These are phyloP conservation scores for Paguma larvata DNA, from an alignment of 2,797 vertebrate genomes.

Conservation along the genomic window DNA sequence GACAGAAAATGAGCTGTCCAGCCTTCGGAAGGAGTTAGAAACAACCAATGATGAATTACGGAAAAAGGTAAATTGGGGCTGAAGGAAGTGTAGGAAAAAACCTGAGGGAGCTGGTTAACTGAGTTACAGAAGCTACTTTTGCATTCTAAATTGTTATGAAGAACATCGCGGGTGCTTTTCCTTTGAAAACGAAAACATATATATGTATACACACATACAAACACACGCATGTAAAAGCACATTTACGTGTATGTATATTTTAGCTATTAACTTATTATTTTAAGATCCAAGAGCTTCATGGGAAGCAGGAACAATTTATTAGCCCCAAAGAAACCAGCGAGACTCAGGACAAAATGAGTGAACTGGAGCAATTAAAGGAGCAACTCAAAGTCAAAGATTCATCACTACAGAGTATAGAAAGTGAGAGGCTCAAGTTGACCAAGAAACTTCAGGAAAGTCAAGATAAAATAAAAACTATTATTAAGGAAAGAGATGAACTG, in stretches of 20 bases:
- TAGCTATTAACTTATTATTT: conserved; percentile 12
- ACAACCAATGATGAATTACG: conserved; percentile 64
- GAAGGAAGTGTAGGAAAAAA: background rate
- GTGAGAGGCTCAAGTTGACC: conserved; percentile 61
- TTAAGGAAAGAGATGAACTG: conserved; percentile 71
- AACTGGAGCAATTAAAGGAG: conserved; percentile 80
- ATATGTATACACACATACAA: too few species aligned
- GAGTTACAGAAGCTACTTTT: background rate
- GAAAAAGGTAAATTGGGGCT: conserved; percentile 78
- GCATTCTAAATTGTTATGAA: background rate
- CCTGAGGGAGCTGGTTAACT: background rate
- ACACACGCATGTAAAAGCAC: background rate
- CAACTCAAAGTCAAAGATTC: conserved; percentile 68
- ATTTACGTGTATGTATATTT: background rate
- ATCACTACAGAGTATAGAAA: conserved; percentile 68
- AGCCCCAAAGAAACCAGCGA: conserved; percentile 14
- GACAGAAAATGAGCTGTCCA: conserved; percentile 72
- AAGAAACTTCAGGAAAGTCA: conserved; percentile 71
- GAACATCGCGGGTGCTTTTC: background rate
- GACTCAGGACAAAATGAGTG: conserved; percentile 49
- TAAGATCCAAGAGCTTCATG: conserved; percentile 69
- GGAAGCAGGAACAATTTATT: conserved; percentile 68
- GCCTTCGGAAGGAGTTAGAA: background rate
- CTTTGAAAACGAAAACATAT: background rate
- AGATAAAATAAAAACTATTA: conserved; percentile 76